Evolutionary conservation across 1,140 invertebrate genomes (phyloP).

Genomic region (Contarinia nasturtii): DNA sequence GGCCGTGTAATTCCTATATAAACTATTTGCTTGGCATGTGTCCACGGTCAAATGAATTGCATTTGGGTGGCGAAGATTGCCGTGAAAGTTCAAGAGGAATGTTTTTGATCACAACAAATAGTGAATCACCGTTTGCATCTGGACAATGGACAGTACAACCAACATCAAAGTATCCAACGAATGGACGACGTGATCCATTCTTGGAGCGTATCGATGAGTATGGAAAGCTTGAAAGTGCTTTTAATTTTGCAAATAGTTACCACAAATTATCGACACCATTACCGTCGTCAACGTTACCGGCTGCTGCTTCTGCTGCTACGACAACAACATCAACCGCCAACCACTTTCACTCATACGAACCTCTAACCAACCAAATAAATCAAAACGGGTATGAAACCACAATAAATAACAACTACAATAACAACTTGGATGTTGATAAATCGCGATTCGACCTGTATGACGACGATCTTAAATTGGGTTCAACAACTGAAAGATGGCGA

Average conservation of each 20-base stretch:
- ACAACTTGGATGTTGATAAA: too few species aligned
- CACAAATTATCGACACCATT: too few species aligned
- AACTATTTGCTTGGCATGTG: conserved; percentile 34
- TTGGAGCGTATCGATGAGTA: conserved; percentile 18
- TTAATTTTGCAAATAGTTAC: conserved; percentile 8
- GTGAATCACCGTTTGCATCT: conserved; percentile 17
- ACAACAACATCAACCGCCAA: too few species aligned
- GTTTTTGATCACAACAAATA: conserved; percentile 19
- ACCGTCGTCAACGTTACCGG: too few species aligned
- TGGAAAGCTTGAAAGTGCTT: conserved; percentile 16
- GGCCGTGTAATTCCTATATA: conserved; percentile 35
- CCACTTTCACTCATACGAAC: too few species aligned
- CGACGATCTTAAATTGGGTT: too few species aligned
- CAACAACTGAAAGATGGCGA: too few species aligned
- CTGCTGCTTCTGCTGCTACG: too few species aligned
- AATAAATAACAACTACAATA: too few species aligned
- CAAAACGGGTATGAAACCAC: too few species aligned
- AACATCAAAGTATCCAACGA: conserved; percentile 1
- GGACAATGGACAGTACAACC: conserved; percentile 13
- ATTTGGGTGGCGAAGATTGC: conserved; percentile 19
- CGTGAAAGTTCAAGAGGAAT: conserved; percentile 14
- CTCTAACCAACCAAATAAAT: too few species aligned
- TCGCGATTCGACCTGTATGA: too few species aligned
- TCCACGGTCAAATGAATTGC: conserved; percentile 18
- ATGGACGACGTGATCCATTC: conserved; percentile 13